Base-by-base conservation (phyloP, 2,888 invertebrate genomes). In the Pheosia gnoma region DNA sequence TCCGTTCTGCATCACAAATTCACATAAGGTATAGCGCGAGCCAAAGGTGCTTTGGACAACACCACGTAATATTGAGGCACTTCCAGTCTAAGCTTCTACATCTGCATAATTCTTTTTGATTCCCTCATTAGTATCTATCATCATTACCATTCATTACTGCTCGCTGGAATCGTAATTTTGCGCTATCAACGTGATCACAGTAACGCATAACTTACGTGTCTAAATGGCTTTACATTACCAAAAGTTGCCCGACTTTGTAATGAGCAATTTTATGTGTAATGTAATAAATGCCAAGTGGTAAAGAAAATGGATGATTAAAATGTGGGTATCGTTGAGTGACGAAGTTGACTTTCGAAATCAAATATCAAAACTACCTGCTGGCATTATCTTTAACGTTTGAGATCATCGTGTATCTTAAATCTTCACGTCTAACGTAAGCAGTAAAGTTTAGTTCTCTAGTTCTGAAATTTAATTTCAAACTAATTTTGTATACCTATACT, bases 51-150 rank as follows among this genome's bases (percentile, higher is more conserved):
- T 25, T 2, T 25, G 25, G 25, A 25, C 25, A 25, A 25, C 25
- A 25, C 25, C 25, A 7, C 4, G 13, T n/a, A n/a, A 25, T 3
- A n/a, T 4, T n/a, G 13, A 58, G 61, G 39, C 58, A 58, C 41
- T 56, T 54, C 38, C 9, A 53, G 38, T 68, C 45, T 5, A 11
- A 58, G 43, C 25, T 25, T 25, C 61, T 64, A 57, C 60, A 61
- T 62, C 52, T n/a, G 6, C 55, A 3, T 38, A 8, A n/a, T 56
- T 74, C 70, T 74, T 80, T 80, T 75, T 80, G 77, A 81, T 80
- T 77, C 72, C 71, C 76, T 82, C 78, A 81, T 84, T 79, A 79
- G 78, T 74, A 78, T 74, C 78, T 76, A 83, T 81, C 76, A 79
- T 72, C 79, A 82, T 84, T 81, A 82, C 70, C 82, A 78, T 82